Evolutionary conservation across 2,113 vertebrate genomes (phyloP).

Genomic region (Myotis lucifugus): DNA sequence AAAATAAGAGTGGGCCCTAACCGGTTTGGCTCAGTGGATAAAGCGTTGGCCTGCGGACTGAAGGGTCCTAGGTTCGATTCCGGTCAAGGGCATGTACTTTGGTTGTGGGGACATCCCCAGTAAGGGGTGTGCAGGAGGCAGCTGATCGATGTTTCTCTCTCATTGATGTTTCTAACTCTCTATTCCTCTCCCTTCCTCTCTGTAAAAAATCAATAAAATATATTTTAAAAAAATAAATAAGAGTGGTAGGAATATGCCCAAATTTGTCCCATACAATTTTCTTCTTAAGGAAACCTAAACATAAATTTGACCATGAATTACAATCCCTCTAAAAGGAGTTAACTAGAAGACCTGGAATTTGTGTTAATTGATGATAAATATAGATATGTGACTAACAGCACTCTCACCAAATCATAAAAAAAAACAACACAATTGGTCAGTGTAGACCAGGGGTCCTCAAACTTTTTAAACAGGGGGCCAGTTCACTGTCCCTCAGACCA

Average conservation of each 20-base stretch:
- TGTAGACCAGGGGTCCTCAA: neutral
- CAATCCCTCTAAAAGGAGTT: constrained; percentile 31
- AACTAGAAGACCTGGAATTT: constrained; percentile 29
- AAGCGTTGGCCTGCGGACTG: no score
- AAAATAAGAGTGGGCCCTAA: neutral
- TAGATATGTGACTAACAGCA: neutral
- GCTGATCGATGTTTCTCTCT: no score
- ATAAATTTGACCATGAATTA: constrained; percentile 6
- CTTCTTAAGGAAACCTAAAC: constrained; percentile 38
- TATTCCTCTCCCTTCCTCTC: no score
- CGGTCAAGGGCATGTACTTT: no score
- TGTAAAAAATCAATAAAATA: no score
- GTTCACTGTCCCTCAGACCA: no score
- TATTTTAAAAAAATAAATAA: neutral
- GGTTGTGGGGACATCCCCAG: no score
- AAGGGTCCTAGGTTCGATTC: no score
- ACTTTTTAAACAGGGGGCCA: no score
- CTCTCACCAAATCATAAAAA: constrained; percentile 15
- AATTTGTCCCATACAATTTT: constrained; percentile 20
- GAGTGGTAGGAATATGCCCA: neutral
- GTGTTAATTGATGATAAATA: constrained; percentile 19
- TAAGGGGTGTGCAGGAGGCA: no score
- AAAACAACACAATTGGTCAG: neutral
- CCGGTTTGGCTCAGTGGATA: no score
- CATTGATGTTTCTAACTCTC: no score